Conservation (phyloP, 2,888 invertebrate species). For the Aporophyla lueneburgensis region DNA sequence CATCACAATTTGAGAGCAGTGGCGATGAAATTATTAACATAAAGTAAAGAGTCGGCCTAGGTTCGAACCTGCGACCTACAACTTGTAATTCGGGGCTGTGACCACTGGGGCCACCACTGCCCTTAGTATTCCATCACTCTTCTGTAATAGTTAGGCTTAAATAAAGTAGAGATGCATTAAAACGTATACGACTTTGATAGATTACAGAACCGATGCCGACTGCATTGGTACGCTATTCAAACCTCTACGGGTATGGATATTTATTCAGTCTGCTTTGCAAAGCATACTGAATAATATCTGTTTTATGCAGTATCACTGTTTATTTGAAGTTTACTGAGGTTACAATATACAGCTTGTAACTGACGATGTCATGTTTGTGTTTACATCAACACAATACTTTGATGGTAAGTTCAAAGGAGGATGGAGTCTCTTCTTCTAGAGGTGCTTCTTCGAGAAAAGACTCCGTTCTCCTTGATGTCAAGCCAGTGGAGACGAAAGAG, state of each 20-base stretch:
- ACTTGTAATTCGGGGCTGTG: too few species aligned
- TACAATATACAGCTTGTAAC: background rate
- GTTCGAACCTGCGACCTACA: too few species aligned
- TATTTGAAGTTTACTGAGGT: slow-evolving; percentile 11
- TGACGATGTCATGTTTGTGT: slow-evolving; percentile 41
- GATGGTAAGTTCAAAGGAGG: slow-evolving; percentile 6
- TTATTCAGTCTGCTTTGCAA: background rate
- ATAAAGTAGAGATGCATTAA: background rate
- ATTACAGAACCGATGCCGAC: background rate
- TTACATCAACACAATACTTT: slow-evolving; percentile 19
- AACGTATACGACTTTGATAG: background rate
- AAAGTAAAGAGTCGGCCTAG: too few species aligned
- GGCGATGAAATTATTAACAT: too few species aligned
- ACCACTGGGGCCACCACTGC: too few species aligned
- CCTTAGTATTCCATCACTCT: too few species aligned
- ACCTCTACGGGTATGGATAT: too few species aligned
- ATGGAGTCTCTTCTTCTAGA: too few species aligned
- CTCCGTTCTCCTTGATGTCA: background rate
- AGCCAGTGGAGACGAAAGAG: background rate
- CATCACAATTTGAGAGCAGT: too few species aligned
- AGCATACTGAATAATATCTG: slow-evolving; percentile 10
- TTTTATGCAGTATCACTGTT: slow-evolving; percentile 21
- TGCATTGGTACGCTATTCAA: background rate
- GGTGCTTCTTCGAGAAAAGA: background rate
- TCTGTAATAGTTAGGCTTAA: background rate